Base-by-base conservation (phyloP, 2,888 invertebrate genomes). In the Drosophila trichaetosa region DNA sequence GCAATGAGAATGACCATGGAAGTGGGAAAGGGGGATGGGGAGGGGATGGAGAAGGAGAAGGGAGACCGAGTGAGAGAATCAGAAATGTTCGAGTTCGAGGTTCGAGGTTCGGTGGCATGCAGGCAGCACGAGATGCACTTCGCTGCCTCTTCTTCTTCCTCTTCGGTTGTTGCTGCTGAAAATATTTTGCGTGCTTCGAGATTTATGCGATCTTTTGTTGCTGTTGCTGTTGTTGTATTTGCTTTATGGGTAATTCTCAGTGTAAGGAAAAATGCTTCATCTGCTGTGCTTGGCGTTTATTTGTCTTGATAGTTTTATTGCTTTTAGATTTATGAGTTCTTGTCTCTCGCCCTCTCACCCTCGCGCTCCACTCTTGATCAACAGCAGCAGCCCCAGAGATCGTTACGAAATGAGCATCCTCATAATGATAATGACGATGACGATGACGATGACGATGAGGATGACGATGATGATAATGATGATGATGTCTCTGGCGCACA, bases 251-350 rank as follows among this genome's bases (percentile, higher is more conserved):
- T 21, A 46, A 46, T 46, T 46, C 46, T 46, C 21, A 21, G 16
- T 24, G 34, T 0, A 54, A 36, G 18, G 18, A 36, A 36, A 21
- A 73, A 74, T 76, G 80, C 83, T 73, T 80, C 80, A 84, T 83
- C 76, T 70, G 64, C 74, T 68, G 21, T 16, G 70, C 78, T 24
- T 84, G 86, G 89, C 86, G 87, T 89, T 89, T 87, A 90, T 91
- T 91, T 90, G 91, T 90, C 91, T 91, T 91, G 91, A 91, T 88
- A 91, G 91, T 91, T 91, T 91, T 91, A 91, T 91, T 89, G 88
- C 91, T 87, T 89, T 89, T 84, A 83, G 90, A 91, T 91, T 90
- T 91, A 91, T 90, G 91, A 79, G 70, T 80, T 86, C 66, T 72
- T 74, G 70, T 68, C 13, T n/a, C 36, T 24, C 27, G 31, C 31